Evolutionary conservation across 2,888 invertebrate species (phyloP), one percentile per base, ranked within the genome.

Genomic region (Parelbella ahira): DNA sequence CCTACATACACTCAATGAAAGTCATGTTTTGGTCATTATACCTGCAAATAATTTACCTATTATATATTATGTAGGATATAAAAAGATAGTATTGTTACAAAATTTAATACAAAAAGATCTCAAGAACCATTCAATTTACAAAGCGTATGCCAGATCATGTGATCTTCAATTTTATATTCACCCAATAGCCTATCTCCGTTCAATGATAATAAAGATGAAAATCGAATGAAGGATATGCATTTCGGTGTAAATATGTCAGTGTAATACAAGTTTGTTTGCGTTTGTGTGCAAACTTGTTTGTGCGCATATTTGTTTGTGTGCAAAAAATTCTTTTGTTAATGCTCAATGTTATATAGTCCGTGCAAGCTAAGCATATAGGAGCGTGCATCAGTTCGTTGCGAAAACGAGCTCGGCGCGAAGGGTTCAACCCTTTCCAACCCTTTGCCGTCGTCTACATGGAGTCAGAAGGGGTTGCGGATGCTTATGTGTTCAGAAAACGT

Each of bases 391-490:
- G 47, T 54, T 56, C 50, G 48, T 57, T 80, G 81, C 81, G 80
- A 58, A 63, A 62, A 52, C 46, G 73, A 80, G 78, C 82, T 82
- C 69, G 49, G 18, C 4, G 62, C 66, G 53, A 69, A 71, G 80
- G 82, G 79, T 67, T 52, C 57, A 69, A 78, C 80, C 82, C 73
- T 68, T 65, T 56, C 47, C 27, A 52, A n/a, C n/a, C n/a, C 4
- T 15, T 15, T 3, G 4, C 4, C 2, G 47, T 32, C 13, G 8
- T 10, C n/a, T 25, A 37, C 11, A 33, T 27, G 13, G 27, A 33
- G 12, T 33, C 30, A 20, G 20, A 33, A 41, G 39, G 21, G 41
- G 27, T 33, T 37, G 37, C 27, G 11, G 33, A 25, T 32, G 9
- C 12, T 37, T 32, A 25, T 25, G 23, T 38, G 30, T 24, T 29